Percentiles rank a stretch among this genome's conserved stretches.
Evolutionary conservation across 1,140 invertebrate species (phyloP).

Genomic region (Drosophila serrata): DNA sequence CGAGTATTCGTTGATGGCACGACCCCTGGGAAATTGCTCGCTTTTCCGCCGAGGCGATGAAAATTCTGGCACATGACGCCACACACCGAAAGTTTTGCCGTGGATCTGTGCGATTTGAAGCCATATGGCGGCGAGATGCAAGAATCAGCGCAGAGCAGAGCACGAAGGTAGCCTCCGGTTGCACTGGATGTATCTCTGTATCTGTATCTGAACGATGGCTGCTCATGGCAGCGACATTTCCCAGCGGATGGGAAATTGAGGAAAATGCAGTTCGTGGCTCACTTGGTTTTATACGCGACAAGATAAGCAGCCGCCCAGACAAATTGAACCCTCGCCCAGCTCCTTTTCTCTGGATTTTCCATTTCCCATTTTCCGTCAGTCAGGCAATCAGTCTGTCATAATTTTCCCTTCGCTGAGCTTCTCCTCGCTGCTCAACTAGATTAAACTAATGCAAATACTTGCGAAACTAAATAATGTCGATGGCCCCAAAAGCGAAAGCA

Average conservation of each 20-base stretch:
- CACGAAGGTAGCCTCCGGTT: not conserved
- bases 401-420: constrained; percentile 63
- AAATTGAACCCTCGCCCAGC: constrained; percentile 25
- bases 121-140: constrained; percentile 23
- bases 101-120: constrained; percentile 14
- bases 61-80: constrained; percentile 51
- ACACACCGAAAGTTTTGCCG: constrained; percentile 41
- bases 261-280: constrained; percentile 46
- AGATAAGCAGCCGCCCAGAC: constrained; percentile 56
- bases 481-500: constrained; percentile 5
- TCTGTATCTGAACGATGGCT: constrained; percentile 31
- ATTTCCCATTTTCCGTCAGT: constrained; percentile 5
- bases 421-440: constrained; percentile 10
- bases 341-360: constrained; percentile 2
- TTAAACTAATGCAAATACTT: constrained; percentile 42
- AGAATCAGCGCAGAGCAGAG: constrained; percentile 16
- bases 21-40: constrained; percentile 32
- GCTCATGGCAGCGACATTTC: constrained; percentile 13
- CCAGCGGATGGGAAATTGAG: not conserved
- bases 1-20: constrained; percentile 37
- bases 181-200: constrained; percentile 13
- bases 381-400: constrained; percentile 45
- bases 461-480: constrained; percentile 29
- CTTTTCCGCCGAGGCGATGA: constrained; percentile 24
- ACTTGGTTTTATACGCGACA: constrained; percentile 55